Percentiles rank a stretch among this genome's conserved stretches.
Conservation (phyloP, 2,797 vertebrate species). For the Phataginus tetradactyla region DNA sequence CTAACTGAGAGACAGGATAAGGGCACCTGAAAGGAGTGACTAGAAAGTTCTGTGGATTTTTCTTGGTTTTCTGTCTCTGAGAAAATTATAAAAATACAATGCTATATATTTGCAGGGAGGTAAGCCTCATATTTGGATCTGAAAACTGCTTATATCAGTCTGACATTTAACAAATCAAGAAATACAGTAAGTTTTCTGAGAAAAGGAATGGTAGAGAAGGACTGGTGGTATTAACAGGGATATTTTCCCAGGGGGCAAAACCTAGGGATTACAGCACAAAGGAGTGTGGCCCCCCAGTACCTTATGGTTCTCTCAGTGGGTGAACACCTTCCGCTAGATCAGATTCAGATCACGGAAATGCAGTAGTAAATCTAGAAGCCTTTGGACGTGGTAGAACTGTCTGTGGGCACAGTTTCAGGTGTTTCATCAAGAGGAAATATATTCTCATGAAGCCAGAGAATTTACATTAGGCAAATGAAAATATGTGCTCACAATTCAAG, state of each 20-base stretch:
- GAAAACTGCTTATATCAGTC: background rate
- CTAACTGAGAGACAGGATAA: background rate
- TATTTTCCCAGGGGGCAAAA: background rate
- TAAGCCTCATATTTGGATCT: constrained; percentile 9
- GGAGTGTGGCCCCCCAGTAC: background rate
- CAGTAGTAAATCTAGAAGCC: background rate
- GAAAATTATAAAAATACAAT: background rate
- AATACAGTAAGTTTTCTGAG: background rate
- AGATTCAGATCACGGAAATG: background rate
- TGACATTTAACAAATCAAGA: constrained; percentile 47
- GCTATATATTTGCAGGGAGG: background rate
- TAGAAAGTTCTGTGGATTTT: constrained; percentile 1
- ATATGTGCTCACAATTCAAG: background rate
- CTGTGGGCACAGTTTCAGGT: background rate
- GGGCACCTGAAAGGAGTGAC: background rate
- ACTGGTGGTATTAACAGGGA: background rate
- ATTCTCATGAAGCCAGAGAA: background rate
- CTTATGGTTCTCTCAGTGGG: background rate
- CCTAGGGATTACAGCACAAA: background rate
- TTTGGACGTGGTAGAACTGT: background rate
- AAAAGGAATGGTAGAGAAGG: background rate
- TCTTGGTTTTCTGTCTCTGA: background rate
- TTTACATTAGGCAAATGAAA: background rate
- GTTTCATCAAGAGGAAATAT: background rate
- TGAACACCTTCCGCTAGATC: background rate